Evolutionary conservation across 1,140 invertebrate genomes (phyloP), one percentile per base, ranked within the genome.

Genomic region (Andricus grossulariae): DNA sequence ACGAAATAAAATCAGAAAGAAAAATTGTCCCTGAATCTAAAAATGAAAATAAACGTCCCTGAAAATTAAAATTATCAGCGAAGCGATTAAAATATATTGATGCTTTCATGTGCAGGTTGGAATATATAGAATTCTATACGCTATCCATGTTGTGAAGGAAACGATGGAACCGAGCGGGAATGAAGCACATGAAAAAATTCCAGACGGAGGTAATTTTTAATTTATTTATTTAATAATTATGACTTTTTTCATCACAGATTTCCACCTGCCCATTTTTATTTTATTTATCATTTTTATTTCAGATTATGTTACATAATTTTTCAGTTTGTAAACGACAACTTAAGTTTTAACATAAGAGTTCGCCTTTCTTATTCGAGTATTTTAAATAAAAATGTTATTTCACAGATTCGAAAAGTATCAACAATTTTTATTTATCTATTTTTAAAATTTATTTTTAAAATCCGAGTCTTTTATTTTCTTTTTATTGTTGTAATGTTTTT

Each of bases 151-250:
- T 75, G 74, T 83, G 83, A 80, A 74, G 1, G 75, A 77, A 81
- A 86, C 76, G 52, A 87, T 88, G 87, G 87, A 88, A 83, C 45
- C 77, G 74, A 74, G 71, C 74, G 85, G 81, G 75, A 78, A 70
- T 71, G 75, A 74, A 77, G 55, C 25, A 10, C 81, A 83, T 19
- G 87, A 87, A 72, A 88, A 83, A 76, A 57, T 74, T 32, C 78
- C 80, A 52, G 88, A 89, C 74, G 80, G 80, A 83, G 88, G 88
- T 89, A 78, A 86, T 75, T 76, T 66, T 73, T 79, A 49, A 75
- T 71, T 82, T 76, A 75, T 75, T 72, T 25, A 18, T 25, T 16
- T 60, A 39, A 13, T 57, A 60, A 50, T 50, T 60, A 72, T 49
- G 8, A 11, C 12, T 50, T 72, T 52, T 21, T 15, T 50, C 54